Base-by-base conservation (phyloP, 2,113 vertebrate species). In the Machaerirhynchus nigripectus region DNA sequence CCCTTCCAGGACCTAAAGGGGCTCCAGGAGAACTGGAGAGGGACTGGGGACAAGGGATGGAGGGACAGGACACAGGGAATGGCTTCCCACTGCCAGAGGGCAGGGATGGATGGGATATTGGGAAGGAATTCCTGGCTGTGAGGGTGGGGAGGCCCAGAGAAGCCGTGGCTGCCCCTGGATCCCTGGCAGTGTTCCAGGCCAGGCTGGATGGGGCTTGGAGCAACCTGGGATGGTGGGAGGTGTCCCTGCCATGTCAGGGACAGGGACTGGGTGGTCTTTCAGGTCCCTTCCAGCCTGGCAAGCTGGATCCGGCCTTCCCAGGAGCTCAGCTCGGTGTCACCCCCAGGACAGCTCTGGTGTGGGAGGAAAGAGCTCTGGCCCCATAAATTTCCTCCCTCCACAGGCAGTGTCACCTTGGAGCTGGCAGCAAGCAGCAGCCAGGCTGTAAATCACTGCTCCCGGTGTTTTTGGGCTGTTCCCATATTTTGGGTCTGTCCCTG, bases 221-320 rank as follows among this genome's bases (percentile, higher is more conserved):
- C 42, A 33, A 0, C 42, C 27, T 73, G 86, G 27, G 8, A 4
- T 0, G 7, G 27, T 44, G 37, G 18, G 0, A 88, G 4, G 4
- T 57, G 37, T 56, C 67, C 31, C 42, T 71, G 49, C 23, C 44
- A 21, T 30, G 56, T 10, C 30, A 11, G 35, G 21, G 3, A 21
- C 35, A n/a, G 57, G 12, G 0, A 15, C 20, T 27, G 37, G 27
- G 0, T n/a, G 60, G 0, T 0, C 1, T 57, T 30, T 40, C 3
- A 15, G 15, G 10, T 74, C 44, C 15, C 10, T 74, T n/a, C 46
- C 77, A 75, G 12, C 60, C n/a, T 16, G 68, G 5, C 40, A 24
- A 1, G 40, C 14, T 23, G 30, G 47, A 21, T 17, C 13, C 14
- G 13, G 21, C 15, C 19, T 7, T 10, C 11, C 1, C 0, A 2